Conservation (phyloP, 2,797 vertebrate genomes). For the Loris lydekkerianus region DNA sequence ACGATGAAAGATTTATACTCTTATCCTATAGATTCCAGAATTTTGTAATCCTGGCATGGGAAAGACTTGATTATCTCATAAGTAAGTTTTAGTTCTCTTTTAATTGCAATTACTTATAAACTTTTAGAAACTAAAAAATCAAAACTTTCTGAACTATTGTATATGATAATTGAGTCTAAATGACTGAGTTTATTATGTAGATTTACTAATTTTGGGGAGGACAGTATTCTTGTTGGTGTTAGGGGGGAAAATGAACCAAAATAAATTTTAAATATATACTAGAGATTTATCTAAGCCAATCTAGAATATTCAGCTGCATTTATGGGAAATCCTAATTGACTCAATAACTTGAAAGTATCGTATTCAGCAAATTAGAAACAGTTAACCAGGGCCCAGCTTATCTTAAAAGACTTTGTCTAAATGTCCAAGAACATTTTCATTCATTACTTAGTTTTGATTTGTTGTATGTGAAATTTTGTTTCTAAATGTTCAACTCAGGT, state of each 20-base stretch:
- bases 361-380: slow-evolving; percentile 55
- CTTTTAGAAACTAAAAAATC: slow-evolving; percentile 69
- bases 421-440: slow-evolving; percentile 15
- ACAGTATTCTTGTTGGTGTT: slow-evolving; percentile 14
- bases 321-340: slow-evolving; percentile 49
- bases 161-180: slow-evolving; percentile 21
- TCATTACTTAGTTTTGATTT: slow-evolving; percentile 55
- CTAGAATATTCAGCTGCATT: slow-evolving; percentile 30
- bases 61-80: slow-evolving; percentile 63
- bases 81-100: slow-evolving; percentile 70
- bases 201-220: neutral
- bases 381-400: slow-evolving; percentile 37
- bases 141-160: slow-evolving; percentile 56
- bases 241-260: slow-evolving; percentile 8
- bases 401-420: neutral
- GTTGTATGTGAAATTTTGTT: slow-evolving; percentile 24
- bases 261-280: slow-evolving; percentile 61
- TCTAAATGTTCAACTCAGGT: neutral
- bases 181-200: slow-evolving; percentile 32
- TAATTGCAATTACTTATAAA: slow-evolving; percentile 61
- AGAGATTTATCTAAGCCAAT: slow-evolving; percentile 48
- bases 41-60: slow-evolving; percentile 20
- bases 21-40: slow-evolving; percentile 69
- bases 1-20: slow-evolving; percentile 60
- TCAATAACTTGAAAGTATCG: slow-evolving; percentile 30